phyloP scores from a whole-genome alignment of 2,797 vertebrate genomes.

The Melanotaenia parkinsoni region DNA sequence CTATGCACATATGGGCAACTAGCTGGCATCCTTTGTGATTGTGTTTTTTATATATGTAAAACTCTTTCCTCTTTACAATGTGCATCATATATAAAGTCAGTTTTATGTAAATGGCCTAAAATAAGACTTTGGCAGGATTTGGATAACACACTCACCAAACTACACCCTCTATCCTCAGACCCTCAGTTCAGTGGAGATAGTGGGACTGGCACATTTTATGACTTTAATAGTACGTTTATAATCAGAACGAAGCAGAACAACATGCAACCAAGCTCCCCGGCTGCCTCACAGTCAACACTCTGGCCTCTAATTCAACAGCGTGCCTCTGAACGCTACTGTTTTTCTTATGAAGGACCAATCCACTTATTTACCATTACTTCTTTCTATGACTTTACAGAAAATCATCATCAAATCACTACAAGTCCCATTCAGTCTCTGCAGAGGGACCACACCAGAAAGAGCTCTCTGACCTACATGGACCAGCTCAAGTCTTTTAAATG shows the following conservation, averaged over 20 bases:
- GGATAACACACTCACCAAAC: not conserved
- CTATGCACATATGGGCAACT: too few species aligned
- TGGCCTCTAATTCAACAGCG: not conserved
- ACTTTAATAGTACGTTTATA: not conserved
- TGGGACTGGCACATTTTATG: not conserved
- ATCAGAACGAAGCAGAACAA: not conserved
- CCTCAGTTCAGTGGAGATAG: not conserved
- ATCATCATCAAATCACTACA: constrained; percentile 2
- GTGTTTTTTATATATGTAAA: not conserved
- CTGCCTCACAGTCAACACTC: not conserved
- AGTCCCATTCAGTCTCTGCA: not conserved
- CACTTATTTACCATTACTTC: constrained; percentile 17
- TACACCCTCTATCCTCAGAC: not conserved
- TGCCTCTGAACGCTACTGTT: not conserved
- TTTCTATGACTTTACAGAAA: constrained; percentile 28
- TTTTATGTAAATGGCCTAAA: not conserved
- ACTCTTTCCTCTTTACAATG: not conserved
- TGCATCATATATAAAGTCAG: not conserved
- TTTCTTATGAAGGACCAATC: constrained; percentile 7
- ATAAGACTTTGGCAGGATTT: not conserved
- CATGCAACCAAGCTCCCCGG: not conserved
- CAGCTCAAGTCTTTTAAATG: constrained; percentile 36
- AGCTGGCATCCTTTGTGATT: not conserved
- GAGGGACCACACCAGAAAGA: constrained; percentile 18
- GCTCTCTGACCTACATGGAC: constrained; percentile 68